Evolutionary conservation across 2,888 invertebrate genomes (phyloP).

Genomic region (Pandemis corylana): DNA sequence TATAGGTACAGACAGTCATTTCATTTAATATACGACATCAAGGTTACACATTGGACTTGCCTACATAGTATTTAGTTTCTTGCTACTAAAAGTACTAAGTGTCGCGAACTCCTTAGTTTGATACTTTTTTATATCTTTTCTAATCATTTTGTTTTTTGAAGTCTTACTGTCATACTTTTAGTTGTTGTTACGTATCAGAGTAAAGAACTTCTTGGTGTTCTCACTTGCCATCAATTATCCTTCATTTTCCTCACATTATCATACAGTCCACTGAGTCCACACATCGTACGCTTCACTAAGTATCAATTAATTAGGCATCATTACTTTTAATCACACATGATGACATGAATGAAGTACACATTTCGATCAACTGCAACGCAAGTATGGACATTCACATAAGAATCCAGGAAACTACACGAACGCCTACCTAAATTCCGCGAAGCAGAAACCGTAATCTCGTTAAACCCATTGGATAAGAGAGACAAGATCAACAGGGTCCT

Average conservation of each 20-base stretch:
- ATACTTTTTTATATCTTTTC: too few relatives aligned
- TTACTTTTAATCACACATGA: not conserved
- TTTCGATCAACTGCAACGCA: not conserved
- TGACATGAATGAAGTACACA: too few relatives aligned
- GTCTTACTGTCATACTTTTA: too few relatives aligned
- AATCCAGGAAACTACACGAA: constrained; percentile 15
- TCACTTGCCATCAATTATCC: too few relatives aligned
- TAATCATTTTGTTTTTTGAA: too few relatives aligned
- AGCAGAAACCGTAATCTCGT: constrained; percentile 74
- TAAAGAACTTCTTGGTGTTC: too few relatives aligned
- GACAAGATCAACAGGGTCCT: constrained; percentile 71
- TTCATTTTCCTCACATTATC: too few relatives aligned
- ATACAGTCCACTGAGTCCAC: too few relatives aligned
- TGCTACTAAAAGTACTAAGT: not conserved
- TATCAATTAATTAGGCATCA: not conserved
- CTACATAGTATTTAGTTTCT: not conserved
- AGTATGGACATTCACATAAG: not conserved
- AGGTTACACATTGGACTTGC: constrained; percentile 11
- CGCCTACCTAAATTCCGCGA: constrained; percentile 28
- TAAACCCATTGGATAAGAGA: constrained; percentile 72
- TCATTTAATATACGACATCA: constrained; percentile 22
- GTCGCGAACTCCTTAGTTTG: too few relatives aligned
- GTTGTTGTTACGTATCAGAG: too few relatives aligned
- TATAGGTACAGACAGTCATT: constrained; percentile 23
- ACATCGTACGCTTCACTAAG: too few relatives aligned